Evolutionary conservation across 2,113 vertebrate species (phyloP).

Genomic region (Procavia capensis): DNA sequence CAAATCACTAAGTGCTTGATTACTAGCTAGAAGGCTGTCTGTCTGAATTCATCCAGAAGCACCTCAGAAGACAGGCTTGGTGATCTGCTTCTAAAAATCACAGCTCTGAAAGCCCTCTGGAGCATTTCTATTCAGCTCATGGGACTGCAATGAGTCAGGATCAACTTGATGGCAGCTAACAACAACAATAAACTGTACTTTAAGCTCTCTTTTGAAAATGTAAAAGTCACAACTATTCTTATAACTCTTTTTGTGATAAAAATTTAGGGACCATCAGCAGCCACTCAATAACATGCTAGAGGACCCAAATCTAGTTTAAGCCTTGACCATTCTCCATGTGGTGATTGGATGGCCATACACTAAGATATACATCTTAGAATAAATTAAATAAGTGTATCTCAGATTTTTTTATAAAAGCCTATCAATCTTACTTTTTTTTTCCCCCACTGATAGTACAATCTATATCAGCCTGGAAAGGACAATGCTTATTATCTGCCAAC

Average conservation of each 20-base stretch:
- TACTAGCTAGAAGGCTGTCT: too few species aligned
- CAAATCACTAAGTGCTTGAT: too few species aligned
- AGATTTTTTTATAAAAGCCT: neutral
- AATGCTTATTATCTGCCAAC: neutral
- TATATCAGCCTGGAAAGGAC: neutral
- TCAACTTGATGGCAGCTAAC: too few species aligned
- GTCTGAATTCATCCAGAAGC: too few species aligned
- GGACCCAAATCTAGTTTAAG: neutral
- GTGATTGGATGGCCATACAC: neutral
- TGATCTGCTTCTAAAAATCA: too few species aligned
- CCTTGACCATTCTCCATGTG: neutral
- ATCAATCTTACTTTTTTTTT: neutral
- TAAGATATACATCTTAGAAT: neutral
- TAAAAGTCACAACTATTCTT: slow-evolving; percentile 17
- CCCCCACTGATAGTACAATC: neutral
- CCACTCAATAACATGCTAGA: neutral
- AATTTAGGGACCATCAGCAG: neutral
- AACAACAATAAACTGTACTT: neutral
- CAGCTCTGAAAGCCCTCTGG: too few species aligned
- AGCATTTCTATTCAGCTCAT: too few species aligned
- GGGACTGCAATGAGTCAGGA: too few species aligned
- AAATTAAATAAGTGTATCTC: neutral
- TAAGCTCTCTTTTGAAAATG: neutral
- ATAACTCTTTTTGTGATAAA: neutral
- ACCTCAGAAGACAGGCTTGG: too few species aligned